These are phyloP conservation scores for Automeris io DNA, from an alignment of 2,888 invertebrate genomes.

Conservation along the genomic window DNA sequence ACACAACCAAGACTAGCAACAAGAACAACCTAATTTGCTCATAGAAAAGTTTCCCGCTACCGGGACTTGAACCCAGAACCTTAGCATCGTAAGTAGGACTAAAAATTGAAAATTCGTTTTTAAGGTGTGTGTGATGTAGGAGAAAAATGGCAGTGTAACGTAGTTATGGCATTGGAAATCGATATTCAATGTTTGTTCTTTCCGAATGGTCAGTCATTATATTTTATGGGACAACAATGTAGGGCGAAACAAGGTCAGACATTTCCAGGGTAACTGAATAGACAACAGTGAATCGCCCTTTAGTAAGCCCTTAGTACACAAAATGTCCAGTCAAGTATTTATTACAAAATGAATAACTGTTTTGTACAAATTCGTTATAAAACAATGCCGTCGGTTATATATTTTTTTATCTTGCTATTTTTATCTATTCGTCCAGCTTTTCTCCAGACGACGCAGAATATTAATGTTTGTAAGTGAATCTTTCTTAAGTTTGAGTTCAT, in stretches of 20 bases:
- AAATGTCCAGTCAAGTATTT: conserved; percentile 12
- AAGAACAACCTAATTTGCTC: no score
- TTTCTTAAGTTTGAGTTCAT: conserved; percentile 1
- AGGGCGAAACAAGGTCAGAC: conserved; percentile 50
- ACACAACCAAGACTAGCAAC: no score
- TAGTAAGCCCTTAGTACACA: conserved; percentile 15
- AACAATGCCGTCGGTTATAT: conserved; percentile 24
- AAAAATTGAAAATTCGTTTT: no score
- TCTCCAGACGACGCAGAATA: conserved; percentile 82
- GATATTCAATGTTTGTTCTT: not conserved
- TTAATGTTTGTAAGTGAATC: conserved; percentile 82
- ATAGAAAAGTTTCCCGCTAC: no score
- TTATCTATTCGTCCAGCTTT: conserved; percentile 27
- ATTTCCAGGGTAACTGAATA: conserved; percentile 61
- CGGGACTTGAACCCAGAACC: no score
- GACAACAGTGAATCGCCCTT: conserved; percentile 33
- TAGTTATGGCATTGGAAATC: no score
- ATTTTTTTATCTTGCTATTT: conserved; percentile 29
- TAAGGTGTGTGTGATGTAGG: not conserved
- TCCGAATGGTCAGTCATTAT: not conserved
- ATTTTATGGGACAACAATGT: conserved; percentile 32
- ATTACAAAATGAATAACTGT: not conserved
- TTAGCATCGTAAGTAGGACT: no score
- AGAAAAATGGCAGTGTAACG: no score
- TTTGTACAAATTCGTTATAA: not conserved